Percentiles rank a stretch among this genome's conserved stretches.
These are phyloP conservation scores for Suillia variegata DNA, from an alignment of 2,888 invertebrate species.

Conservation along the genomic window DNA sequence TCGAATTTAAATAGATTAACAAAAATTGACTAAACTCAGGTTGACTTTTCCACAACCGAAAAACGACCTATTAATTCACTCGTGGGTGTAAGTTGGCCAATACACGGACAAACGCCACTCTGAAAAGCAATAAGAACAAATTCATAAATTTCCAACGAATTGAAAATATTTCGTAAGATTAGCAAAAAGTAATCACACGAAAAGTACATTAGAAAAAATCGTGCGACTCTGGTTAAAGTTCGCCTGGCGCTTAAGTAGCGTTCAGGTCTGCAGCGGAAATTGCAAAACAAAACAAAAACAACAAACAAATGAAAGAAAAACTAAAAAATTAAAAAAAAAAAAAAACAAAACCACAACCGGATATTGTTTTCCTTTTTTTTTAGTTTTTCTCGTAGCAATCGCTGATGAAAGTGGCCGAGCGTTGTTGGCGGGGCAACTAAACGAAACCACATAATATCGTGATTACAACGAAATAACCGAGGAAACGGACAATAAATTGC, in stretches of 20 bases:
- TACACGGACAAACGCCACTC: conserved; percentile 13
- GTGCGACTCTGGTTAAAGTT: background rate
- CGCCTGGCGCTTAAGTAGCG: background rate
- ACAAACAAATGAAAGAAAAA: background rate
- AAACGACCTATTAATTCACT: too few relatives aligned
- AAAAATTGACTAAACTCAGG: too few relatives aligned
- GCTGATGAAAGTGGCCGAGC: too few relatives aligned
- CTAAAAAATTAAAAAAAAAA: background rate
- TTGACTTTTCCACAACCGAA: too few relatives aligned
- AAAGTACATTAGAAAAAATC: background rate
- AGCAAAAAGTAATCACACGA: background rate
- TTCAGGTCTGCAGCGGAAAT: background rate
- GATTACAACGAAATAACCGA: conserved; percentile 4
- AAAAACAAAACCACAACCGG: too few relatives aligned
- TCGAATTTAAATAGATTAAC: too few relatives aligned
- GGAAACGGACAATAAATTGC: conserved; percentile 55
- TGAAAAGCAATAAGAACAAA: background rate
- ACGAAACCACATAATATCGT: background rate
- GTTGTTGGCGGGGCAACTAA: too few relatives aligned
- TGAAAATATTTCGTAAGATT: conserved; percentile 1
- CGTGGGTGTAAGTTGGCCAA: too few relatives aligned
- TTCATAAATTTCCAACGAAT: background rate
- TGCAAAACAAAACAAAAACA: background rate
- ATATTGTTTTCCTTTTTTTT: background rate
- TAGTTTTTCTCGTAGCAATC: background rate